phyloP scores from a whole-genome alignment of 2,888 invertebrate species.

The Thymelicus acteon region DNA sequence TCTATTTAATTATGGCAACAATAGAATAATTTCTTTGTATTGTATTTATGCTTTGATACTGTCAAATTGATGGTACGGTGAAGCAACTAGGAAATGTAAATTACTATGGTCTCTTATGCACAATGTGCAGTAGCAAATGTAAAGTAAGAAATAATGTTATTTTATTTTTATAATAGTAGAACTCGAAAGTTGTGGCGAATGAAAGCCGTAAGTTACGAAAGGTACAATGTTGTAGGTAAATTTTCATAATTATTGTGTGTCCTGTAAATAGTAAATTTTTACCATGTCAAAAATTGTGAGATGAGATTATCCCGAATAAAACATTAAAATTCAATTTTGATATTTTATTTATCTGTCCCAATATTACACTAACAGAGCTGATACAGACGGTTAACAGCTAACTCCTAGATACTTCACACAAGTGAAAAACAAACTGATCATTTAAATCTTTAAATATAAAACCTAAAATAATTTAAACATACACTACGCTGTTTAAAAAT shows the following conservation, averaged over 20 bases:
- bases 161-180: conserved; percentile 79
- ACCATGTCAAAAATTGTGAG: conserved; percentile 79
- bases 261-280: conserved; percentile 82
- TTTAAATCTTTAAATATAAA: too few relatives aligned
- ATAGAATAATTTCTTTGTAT: conserved; percentile 22
- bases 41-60: conserved; percentile 32
- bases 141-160: conserved; percentile 74
- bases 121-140: conserved; percentile 74
- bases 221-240: conserved; percentile 78
- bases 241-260: conserved; percentile 68
- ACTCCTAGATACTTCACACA: too few relatives aligned
- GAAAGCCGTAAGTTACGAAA: conserved; percentile 66
- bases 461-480: too few relatives aligned
- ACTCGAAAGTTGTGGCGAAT: conserved; percentile 65
- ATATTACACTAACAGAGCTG: too few relatives aligned
- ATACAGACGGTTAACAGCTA: too few relatives aligned
- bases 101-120: conserved; percentile 63
- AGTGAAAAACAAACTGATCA: too few relatives aligned
- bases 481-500: too few relatives aligned
- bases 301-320: conserved; percentile 82
- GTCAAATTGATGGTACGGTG: conserved; percentile 26
- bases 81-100: conserved; percentile 51
- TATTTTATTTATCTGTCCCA: conserved; percentile 25
- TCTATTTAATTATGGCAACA: conserved; percentile 29
- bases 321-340: conserved; percentile 68